Conservation (phyloP, 2,113 vertebrate species). For the Balaenoptera acutorostrata region DNA sequence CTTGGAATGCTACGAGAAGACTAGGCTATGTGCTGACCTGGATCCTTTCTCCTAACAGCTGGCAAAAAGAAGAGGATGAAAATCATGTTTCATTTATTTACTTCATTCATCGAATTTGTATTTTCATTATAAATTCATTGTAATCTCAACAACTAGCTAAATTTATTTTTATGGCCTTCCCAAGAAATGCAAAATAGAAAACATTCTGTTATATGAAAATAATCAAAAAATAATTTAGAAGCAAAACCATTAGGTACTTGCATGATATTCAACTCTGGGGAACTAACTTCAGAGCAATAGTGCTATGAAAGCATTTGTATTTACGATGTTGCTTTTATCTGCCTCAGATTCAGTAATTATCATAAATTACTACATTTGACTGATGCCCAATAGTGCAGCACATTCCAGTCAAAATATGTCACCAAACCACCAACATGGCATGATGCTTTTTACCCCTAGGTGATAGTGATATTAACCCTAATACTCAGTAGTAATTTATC, state of each 20-base stretch:
- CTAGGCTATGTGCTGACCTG: not conserved
- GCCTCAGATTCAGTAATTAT: not conserved
- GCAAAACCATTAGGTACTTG: not conserved
- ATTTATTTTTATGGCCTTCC: not conserved
- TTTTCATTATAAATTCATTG: constrained; percentile 22
- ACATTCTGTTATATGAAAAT: not conserved
- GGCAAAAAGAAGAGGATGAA: not conserved
- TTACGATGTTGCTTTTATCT: constrained; percentile 11
- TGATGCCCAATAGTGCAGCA: not conserved
- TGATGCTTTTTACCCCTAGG: not conserved
- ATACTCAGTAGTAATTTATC: constrained; percentile 2
- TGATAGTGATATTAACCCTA: constrained; percentile 14
- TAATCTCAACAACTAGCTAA: not conserved
- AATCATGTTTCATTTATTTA: not conserved
- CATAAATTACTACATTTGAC: constrained; percentile 1
- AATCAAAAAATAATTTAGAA: not conserved
- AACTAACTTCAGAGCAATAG: not conserved
- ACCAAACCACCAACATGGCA: not conserved
- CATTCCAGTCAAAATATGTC: constrained; percentile 46
- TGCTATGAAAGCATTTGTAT: not conserved
- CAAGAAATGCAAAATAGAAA: not conserved
- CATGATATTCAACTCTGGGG: not conserved
- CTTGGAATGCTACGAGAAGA: not conserved
- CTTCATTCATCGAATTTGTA: not conserved
- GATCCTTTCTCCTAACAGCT: not conserved